A percentile compares a stretch with the other conserved stretches of the same genome.
Evolutionary conservation across 1,140 invertebrate genomes (phyloP).

Genomic region (Phenacoccus solenopsis): DNA sequence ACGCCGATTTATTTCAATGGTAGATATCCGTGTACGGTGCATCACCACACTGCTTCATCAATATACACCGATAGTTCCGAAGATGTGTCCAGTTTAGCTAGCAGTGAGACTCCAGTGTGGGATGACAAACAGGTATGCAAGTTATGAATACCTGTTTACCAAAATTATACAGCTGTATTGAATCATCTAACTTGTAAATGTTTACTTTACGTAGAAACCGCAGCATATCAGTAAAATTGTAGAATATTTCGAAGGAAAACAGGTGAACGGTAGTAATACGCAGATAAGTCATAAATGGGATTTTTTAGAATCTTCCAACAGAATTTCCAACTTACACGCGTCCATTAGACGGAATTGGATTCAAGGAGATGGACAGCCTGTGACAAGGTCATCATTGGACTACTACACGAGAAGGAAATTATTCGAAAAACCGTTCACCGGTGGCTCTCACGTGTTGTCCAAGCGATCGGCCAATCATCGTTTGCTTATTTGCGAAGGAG

Average conservation of each 20-base stretch:
- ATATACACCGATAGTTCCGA: conserved; percentile 77
- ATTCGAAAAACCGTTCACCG: conserved; percentile 27
- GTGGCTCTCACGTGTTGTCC: background rate
- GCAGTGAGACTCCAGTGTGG: conserved; percentile 54
- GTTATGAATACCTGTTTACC: background rate
- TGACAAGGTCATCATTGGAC: conserved; percentile 34
- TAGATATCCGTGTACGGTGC: conserved; percentile 18
- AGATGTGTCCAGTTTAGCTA: conserved; percentile 64
- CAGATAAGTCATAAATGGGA: conserved; percentile 1
- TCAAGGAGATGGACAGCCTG: conserved; percentile 27
- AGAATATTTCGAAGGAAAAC: conserved; percentile 73
- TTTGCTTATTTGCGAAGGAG: conserved; percentile 64
- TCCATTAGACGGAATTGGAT: conserved; percentile 33
- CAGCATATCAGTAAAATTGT: conserved; percentile 71
- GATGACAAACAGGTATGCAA: conserved; percentile 36
- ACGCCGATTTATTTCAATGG: conserved; percentile 22
- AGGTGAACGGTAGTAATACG: conserved; percentile 28
- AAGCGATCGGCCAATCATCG: conserved; percentile 30
- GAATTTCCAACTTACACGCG: conserved; percentile 32
- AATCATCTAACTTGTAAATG: background rate
- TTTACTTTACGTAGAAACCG: conserved; percentile 27
- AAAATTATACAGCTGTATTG: background rate
- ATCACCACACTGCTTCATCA: conserved; percentile 44
- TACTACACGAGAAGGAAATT: conserved; percentile 24
- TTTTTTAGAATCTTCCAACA: conserved; percentile 27